Conservation (phyloP, 2,888 invertebrate genomes). For the Tetramorium bicarinatum region DNA sequence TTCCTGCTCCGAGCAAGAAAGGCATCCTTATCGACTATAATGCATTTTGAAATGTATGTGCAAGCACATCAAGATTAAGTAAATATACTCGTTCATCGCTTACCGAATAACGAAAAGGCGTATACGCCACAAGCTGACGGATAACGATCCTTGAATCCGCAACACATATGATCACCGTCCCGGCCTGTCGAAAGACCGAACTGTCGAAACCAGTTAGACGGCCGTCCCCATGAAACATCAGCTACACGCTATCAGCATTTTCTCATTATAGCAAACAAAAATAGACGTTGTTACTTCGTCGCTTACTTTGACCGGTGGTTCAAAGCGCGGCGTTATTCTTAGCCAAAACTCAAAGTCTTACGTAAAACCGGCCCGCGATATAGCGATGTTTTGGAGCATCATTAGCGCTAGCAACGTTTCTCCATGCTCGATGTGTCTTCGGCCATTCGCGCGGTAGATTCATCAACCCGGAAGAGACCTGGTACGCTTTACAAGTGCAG, state of each 20-base stretch:
- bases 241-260: slow-evolving; percentile 59
- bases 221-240: slow-evolving; percentile 55
- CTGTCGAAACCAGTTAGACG: slow-evolving; percentile 45
- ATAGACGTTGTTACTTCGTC: slow-evolving; percentile 78
- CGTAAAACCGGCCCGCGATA: slow-evolving; percentile 70
- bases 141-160: slow-evolving; percentile 37
- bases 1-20: neutral
- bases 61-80: slow-evolving; percentile 21
- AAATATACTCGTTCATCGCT: slow-evolving; percentile 22
- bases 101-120: slow-evolving; percentile 9
- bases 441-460: slow-evolving; percentile 22
- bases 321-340: slow-evolving; percentile 76
- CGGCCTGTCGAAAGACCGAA: slow-evolving; percentile 23
- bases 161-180: slow-evolving; percentile 14
- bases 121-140: slow-evolving; percentile 11
- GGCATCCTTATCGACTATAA: neutral
- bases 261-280: slow-evolving; percentile 76
- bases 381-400: slow-evolving; percentile 66
- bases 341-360: slow-evolving; percentile 76
- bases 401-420: slow-evolving; percentile 56
- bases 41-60: slow-evolving; percentile 1
- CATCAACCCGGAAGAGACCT: slow-evolving; percentile 37
- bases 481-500: neutral
- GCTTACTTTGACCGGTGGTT: slow-evolving; percentile 73
- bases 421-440: slow-evolving; percentile 24